Conservation (phyloP, 2,113 vertebrate genomes). For the Sinocyclocheilus maitianheensis region DNA sequence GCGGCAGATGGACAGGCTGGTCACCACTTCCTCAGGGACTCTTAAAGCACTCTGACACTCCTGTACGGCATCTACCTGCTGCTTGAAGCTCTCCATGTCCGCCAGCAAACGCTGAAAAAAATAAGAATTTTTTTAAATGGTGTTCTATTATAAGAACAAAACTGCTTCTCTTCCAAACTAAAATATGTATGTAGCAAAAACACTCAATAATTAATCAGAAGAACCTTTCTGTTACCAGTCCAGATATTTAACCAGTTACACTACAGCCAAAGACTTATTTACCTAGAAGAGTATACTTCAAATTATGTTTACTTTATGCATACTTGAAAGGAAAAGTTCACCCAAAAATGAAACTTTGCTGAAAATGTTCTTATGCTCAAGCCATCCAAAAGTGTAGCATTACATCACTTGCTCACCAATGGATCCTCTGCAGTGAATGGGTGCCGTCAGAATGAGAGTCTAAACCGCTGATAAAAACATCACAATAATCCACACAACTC, state of each 20-base stretch:
- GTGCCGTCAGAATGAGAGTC: too few relatives aligned
- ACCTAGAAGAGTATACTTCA: too few relatives aligned
- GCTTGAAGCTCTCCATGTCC: slow-evolving; percentile 94
- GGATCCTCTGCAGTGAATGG: too few relatives aligned
- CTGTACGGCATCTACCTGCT: slow-evolving; percentile 87
- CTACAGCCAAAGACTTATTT: not conserved
- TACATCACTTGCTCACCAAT: too few relatives aligned
- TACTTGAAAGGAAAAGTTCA: too few relatives aligned
- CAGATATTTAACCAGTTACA: not conserved
- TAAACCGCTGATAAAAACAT: too few relatives aligned
- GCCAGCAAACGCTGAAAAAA: slow-evolving; percentile 82
- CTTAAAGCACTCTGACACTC: slow-evolving; percentile 88
- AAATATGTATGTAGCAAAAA: not conserved
- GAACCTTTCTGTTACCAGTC: not conserved
- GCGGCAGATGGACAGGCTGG: slow-evolving; percentile 84
- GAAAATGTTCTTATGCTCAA: too few relatives aligned
- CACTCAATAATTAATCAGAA: not conserved
- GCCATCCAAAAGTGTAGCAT: too few relatives aligned
- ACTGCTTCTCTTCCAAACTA: not conserved
- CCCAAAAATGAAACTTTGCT: too few relatives aligned
- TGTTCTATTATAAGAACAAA: not conserved
- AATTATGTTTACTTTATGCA: not conserved
- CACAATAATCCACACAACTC: too few relatives aligned
- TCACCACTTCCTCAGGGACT: slow-evolving; percentile 90
- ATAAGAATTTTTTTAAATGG: not conserved